Conservation (phyloP, 2,113 vertebrate species). For the Columbina picui region DNA sequence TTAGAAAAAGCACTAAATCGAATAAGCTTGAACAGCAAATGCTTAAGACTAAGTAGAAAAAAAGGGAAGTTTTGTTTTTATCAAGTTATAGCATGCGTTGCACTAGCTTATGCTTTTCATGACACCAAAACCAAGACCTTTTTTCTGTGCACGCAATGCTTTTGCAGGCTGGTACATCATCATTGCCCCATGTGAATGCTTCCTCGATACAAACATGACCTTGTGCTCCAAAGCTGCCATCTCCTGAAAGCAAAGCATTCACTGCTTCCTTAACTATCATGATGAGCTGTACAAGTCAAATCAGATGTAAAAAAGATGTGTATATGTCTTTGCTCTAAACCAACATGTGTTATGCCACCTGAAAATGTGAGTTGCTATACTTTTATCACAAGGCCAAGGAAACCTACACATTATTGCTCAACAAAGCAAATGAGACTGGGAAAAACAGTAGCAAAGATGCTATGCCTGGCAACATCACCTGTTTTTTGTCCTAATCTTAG, state of each 20-base stretch:
- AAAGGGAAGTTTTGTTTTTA: constrained; percentile 9
- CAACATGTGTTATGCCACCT: background rate
- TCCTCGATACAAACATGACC: background rate
- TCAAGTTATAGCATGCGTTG: background rate
- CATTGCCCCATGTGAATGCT: background rate
- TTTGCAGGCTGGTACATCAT: background rate
- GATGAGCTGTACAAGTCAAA: background rate
- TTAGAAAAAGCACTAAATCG: background rate
- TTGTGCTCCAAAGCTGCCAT: background rate
- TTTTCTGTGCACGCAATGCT: background rate
- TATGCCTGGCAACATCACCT: constrained; percentile 2
- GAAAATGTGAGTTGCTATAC: background rate
- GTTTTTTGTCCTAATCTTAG: constrained; percentile 7
- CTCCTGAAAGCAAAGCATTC: constrained; percentile 7
- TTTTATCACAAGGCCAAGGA: background rate
- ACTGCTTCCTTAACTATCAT: background rate
- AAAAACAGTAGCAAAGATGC: background rate
- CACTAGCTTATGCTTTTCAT: background rate
- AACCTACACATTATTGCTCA: background rate
- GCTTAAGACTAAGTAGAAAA: background rate
- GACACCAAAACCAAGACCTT: constrained; percentile 13
- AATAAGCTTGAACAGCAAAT: background rate
- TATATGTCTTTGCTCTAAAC: background rate
- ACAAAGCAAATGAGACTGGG: background rate
- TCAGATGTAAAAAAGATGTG: background rate